These are phyloP conservation scores for Zoanthus sansibaricus DNA, from an alignment of 92 coral and sea anemone genomes.

Conservation along the genomic window DNA sequence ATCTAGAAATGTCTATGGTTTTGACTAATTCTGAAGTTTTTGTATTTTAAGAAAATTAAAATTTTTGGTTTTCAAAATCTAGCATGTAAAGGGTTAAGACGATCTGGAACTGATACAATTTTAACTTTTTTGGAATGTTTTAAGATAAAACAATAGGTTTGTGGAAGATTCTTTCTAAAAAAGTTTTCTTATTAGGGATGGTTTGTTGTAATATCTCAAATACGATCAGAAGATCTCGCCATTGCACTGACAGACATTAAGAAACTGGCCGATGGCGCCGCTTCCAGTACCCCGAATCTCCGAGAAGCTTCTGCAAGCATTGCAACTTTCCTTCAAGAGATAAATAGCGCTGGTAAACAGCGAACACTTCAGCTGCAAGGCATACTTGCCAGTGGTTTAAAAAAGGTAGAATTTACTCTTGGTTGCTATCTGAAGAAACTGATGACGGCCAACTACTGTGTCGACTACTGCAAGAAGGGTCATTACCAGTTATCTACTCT, in stretches of 20 bases:
- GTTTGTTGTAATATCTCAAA: slow-evolving; percentile 48
- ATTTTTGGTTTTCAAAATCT: too few species aligned
- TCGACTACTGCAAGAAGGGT: slow-evolving; percentile 40
- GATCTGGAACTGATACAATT: too few species aligned
- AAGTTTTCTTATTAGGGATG: slow-evolving; percentile 49
- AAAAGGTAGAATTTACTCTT: slow-evolving; percentile 45
- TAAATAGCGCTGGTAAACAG: slow-evolving; percentile 25
- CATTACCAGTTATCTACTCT: slow-evolving; percentile 25
- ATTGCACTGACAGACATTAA: slow-evolving; percentile 40
- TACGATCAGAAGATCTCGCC: slow-evolving; percentile 54
- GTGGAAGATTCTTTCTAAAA: too few species aligned
- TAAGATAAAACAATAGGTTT: too few species aligned
- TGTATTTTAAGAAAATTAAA: too few species aligned
- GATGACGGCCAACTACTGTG: slow-evolving; percentile 36
- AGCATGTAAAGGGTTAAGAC: too few species aligned
- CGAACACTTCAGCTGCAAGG: slow-evolving; percentile 34
- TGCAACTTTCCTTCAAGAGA: slow-evolving; percentile 9
- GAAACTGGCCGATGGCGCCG: slow-evolving; percentile 31
- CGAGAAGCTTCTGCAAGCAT: slow-evolving; percentile 48
- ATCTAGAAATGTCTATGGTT: too few species aligned
- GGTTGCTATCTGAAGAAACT: slow-evolving; percentile 46
- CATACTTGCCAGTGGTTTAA: slow-evolving; percentile 27
- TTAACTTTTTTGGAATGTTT: too few species aligned
- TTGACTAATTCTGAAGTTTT: too few species aligned
- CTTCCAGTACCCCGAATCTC: slow-evolving; percentile 10